Conservation (phyloP, 1,140 invertebrate genomes). For the Scaptomyza graminum region DNA sequence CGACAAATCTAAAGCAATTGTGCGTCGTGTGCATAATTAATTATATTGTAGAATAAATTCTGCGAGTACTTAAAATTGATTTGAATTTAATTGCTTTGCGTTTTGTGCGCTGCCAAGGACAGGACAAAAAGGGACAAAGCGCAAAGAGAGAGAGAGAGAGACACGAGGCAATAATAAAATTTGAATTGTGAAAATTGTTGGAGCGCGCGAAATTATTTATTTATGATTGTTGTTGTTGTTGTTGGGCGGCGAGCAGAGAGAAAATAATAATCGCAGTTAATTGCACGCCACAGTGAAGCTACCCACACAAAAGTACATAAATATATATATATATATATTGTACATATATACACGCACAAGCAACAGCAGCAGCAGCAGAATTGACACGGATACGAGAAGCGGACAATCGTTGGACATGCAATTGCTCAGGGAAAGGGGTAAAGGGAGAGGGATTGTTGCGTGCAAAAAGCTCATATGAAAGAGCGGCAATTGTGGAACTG, state of each 20-base stretch:
- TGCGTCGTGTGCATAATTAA: constrained; percentile 67
- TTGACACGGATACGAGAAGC: constrained; percentile 33
- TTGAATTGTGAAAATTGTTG: constrained; percentile 74
- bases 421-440: constrained; percentile 28
- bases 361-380: constrained; percentile 27
- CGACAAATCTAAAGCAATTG: constrained; percentile 61
- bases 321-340: constrained; percentile 3
- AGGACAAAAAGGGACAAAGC: neutral
- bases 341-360: constrained; percentile 17
- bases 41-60: constrained; percentile 81
- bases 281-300: constrained; percentile 67
- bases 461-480: constrained; percentile 74
- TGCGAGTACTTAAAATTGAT: constrained; percentile 83
- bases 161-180: constrained; percentile 58
- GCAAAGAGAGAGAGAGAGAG: neutral
- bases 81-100: constrained; percentile 78
- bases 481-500: constrained; percentile 33
- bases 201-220: constrained; percentile 82
- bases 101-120: neutral
- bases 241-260: constrained; percentile 62
- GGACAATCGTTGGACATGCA: constrained; percentile 42
- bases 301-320: constrained; percentile 6
- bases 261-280: constrained; percentile 79
- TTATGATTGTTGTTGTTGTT: constrained; percentile 80
- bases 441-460: constrained; percentile 45